A percentile compares a stretch with the other conserved stretches of the same genome.
phyloP scores from a whole-genome alignment of 2,797 vertebrate genomes.

The Urosaurus nigricauda region DNA sequence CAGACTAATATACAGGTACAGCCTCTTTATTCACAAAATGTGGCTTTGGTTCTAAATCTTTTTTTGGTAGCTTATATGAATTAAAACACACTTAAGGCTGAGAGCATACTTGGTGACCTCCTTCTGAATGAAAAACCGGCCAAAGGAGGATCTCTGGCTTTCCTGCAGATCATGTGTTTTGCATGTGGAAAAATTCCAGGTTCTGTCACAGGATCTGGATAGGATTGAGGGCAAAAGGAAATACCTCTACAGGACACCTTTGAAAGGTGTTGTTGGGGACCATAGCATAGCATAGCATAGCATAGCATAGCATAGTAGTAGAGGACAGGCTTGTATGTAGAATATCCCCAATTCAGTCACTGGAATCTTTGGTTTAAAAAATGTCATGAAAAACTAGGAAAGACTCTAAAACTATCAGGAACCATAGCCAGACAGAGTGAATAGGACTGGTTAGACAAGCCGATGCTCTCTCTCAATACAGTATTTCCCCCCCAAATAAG shows the following conservation, averaged over 20 bases:
- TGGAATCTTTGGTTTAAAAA: too few species aligned
- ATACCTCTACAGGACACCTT: not conserved
- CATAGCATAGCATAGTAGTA: too few species aligned
- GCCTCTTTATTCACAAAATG: not conserved
- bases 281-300: too few species aligned
- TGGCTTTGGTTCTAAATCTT: not conserved
- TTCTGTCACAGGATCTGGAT: not conserved
- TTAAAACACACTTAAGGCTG: not conserved
- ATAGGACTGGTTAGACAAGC: not conserved
- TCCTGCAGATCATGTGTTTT: not conserved
- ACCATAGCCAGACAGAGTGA: not conserved
- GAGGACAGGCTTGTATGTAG: too few species aligned
- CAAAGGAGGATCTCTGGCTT: not conserved
- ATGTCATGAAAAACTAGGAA: not conserved
- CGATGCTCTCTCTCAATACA: not conserved
- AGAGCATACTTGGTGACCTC: not conserved
- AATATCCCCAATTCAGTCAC: too few species aligned
- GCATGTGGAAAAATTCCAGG: not conserved
- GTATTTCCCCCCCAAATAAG: too few species aligned
- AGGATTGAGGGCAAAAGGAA: not conserved
- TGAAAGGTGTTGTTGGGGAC: too few species aligned
- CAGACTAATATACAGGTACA: not conserved
- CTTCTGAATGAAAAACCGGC: not conserved
- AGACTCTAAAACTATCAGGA: not conserved
- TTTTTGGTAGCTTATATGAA: not conserved